Evolutionary conservation across 2,797 vertebrate species (phyloP).

Genomic region (Brachyalestes nurse): DNA sequence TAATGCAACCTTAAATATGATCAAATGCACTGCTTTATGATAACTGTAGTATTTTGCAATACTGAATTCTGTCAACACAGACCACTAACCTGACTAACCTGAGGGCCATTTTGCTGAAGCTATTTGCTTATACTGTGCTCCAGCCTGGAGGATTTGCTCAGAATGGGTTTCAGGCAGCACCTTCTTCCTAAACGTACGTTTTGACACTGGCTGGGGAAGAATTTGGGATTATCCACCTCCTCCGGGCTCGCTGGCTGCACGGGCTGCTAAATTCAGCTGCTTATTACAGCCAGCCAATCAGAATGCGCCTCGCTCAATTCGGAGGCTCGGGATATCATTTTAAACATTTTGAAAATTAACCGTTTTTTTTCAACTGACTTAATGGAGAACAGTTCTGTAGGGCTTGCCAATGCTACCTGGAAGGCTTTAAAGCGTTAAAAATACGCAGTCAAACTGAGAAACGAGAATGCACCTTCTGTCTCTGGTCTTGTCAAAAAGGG

Average conservation of each 20-base stretch:
- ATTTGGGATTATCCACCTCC: neutral
- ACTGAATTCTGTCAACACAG: too few relatives aligned
- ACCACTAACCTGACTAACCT: too few relatives aligned
- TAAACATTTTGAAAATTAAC: neutral
- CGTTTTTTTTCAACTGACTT: neutral
- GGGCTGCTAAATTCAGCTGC: slow-evolving; percentile 35
- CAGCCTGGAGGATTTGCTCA: too few relatives aligned
- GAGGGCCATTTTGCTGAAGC: too few relatives aligned
- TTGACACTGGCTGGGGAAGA: neutral
- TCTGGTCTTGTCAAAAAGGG: neutral
- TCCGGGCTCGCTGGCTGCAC: neutral
- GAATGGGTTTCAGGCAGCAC: too few relatives aligned
- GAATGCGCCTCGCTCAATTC: neutral
- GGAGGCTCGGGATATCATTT: neutral
- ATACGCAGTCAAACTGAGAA: neutral
- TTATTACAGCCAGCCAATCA: slow-evolving; percentile 41
- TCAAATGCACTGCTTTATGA: too few relatives aligned
- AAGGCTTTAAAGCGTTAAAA: neutral
- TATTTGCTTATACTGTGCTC: too few relatives aligned
- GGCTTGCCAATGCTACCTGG: neutral
- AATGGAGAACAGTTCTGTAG: neutral
- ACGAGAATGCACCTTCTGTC: slow-evolving; percentile 4
- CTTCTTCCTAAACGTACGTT: neutral
- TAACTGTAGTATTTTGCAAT: too few relatives aligned
- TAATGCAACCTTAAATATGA: too few relatives aligned